A percentile compares a stretch with the other conserved stretches of the same genome.
phyloP scores from a whole-genome alignment of 2,888 invertebrate genomes.

The Melinaea menophilus region DNA sequence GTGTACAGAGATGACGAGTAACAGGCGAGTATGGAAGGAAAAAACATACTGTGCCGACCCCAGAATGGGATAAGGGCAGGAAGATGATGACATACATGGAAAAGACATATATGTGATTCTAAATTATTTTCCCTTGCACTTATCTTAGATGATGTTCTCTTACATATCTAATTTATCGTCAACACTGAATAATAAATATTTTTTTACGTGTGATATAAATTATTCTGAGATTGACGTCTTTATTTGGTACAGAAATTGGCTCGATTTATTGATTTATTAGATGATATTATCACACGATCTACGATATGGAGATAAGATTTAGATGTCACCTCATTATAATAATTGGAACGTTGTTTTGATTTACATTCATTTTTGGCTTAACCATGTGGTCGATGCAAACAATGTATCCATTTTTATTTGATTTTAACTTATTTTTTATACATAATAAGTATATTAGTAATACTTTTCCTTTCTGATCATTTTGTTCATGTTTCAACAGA shows the following conservation, averaged over 20 bases:
- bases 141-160: no score
- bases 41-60: no score
- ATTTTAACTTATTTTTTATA: not conserved
- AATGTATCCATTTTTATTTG: not conserved
- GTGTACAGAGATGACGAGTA: no score
- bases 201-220: not conserved
- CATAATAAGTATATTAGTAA: no score
- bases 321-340: constrained; percentile 21
- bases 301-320: constrained; percentile 52
- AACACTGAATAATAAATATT: constrained; percentile 6
- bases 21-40: no score
- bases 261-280: constrained; percentile 63
- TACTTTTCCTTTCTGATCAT: no score
- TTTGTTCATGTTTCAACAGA: no score
- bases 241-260: constrained; percentile 40
- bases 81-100: no score
- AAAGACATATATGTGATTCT: no score
- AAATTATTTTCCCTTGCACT: no score
- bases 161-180: not conserved
- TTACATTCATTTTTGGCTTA: constrained; percentile 15
- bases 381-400: not conserved
- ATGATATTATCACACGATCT: constrained; percentile 52
- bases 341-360: constrained; percentile 17
- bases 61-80: no score
- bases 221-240: not conserved